Conservation (phyloP, 2,888 invertebrate species). For the Eupithecia exiguata region DNA sequence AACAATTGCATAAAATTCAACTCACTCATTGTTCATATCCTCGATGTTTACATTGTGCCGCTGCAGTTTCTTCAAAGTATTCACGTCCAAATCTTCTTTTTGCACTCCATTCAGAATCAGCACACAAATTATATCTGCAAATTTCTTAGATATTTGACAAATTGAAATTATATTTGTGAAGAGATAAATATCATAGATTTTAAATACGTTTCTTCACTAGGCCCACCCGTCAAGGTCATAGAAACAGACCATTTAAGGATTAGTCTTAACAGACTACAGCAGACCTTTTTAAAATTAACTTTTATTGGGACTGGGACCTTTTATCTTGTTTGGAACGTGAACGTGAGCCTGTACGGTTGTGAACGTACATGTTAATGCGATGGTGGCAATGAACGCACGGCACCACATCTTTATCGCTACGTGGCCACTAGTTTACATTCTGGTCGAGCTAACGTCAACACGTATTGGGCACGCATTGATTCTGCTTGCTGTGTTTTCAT, state of each 20-base stretch:
- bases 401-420: slow-evolving; percentile 72
- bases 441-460: slow-evolving; percentile 36
- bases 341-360: slow-evolving; percentile 61
- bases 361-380: slow-evolving; percentile 78
- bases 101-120: slow-evolving; percentile 73
- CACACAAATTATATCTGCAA: slow-evolving; percentile 76
- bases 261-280: slow-evolving; percentile 2
- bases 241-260: background rate
- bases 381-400: slow-evolving; percentile 63
- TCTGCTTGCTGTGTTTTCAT: slow-evolving; percentile 24
- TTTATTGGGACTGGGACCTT: slow-evolving; percentile 72
- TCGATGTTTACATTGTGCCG: slow-evolving; percentile 69
- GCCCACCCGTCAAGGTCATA: slow-evolving; percentile 1
- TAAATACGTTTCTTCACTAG: background rate
- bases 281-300: slow-evolving; percentile 53
- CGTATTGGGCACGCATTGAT: slow-evolving; percentile 18
- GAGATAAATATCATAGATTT: background rate
- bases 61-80: slow-evolving; percentile 64
- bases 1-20: slow-evolving; percentile 25
- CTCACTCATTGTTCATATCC: slow-evolving; percentile 71
- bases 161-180: background rate
- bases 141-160: background rate
- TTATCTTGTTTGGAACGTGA: slow-evolving; percentile 69
- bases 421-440: slow-evolving; percentile 45
- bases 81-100: slow-evolving; percentile 71